Conservation (phyloP, 2,888 invertebrate genomes). For the Stenoptilia bipunctidactyla region DNA sequence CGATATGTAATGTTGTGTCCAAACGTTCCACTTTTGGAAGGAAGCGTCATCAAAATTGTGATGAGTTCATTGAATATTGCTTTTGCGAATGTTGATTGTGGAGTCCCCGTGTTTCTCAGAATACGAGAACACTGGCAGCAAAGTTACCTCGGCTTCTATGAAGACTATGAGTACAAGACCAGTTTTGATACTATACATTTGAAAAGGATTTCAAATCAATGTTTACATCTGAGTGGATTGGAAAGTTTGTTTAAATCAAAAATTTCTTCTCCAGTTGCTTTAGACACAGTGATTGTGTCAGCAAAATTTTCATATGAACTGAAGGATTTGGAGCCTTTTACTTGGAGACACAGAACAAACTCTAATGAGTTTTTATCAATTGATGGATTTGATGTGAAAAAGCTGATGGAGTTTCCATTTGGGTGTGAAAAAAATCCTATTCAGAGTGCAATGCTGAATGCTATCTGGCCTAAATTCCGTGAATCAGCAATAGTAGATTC, state of each 20-base stretch:
- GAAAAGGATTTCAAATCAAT: conserved; percentile 82
- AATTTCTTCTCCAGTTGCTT: conserved; percentile 74
- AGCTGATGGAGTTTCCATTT: conserved; percentile 77
- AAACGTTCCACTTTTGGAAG: conserved; percentile 72
- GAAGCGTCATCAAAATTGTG: conserved; percentile 81
- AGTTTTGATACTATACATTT: conserved; percentile 92
- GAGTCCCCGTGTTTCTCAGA: conserved; percentile 90
- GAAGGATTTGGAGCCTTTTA: conserved; percentile 71
- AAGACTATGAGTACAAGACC: conserved; percentile 81
- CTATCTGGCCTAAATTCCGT: conserved; percentile 88
- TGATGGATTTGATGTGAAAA: conserved; percentile 60
- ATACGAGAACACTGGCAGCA: conserved; percentile 85
- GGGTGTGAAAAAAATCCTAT: conserved; percentile 88
- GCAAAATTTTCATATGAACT: conserved; percentile 82
- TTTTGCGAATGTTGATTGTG: conserved; percentile 82
- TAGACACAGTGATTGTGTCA: conserved; percentile 78
- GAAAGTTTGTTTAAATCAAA: conserved; percentile 92
- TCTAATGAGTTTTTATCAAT: conserved; percentile 59
- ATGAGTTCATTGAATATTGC: conserved; percentile 88
- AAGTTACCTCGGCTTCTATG: conserved; percentile 84
- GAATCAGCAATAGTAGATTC: conserved; percentile 91
- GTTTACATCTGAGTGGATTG: conserved; percentile 85
- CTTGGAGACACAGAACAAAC: conserved; percentile 71
- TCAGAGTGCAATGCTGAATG: conserved; percentile 80
- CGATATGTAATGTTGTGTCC: conserved; percentile 86